Conservation (phyloP, 1,140 invertebrate species). For the Drosophila punjabiensis region DNA sequence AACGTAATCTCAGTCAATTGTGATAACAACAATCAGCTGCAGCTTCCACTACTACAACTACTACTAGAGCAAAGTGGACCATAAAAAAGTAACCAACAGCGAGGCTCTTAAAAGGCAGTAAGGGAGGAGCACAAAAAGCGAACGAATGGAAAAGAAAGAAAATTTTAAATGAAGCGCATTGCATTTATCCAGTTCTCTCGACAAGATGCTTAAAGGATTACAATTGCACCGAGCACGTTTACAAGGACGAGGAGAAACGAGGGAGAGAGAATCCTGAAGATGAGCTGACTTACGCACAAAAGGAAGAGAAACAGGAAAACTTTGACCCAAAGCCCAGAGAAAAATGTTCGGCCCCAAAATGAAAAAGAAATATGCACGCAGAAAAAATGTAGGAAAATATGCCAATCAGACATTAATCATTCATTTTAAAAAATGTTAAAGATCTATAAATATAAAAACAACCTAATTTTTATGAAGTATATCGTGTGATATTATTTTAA, state of each 20-base stretch:
- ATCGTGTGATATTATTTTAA: neutral
- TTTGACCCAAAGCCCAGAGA: conserved; percentile 24
- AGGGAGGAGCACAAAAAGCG: conserved; percentile 23
- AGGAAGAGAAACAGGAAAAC: conserved; percentile 26
- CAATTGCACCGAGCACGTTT: conserved; percentile 58
- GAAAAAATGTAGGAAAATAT: neutral
- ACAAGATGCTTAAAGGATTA: conserved; percentile 76
- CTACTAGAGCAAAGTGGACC: conserved; percentile 55
- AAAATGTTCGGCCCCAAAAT: conserved; percentile 21
- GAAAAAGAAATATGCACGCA: neutral
- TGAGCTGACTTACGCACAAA: conserved; percentile 56
- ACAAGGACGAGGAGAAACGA: neutral
- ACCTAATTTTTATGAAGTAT: neutral
- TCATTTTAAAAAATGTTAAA: neutral
- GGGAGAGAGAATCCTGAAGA: conserved; percentile 12
- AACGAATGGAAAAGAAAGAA: conserved; percentile 50
- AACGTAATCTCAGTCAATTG: conserved; percentile 75
- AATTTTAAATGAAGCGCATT: conserved; percentile 77
- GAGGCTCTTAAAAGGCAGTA: conserved; percentile 52
- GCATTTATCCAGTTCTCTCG: conserved; percentile 62
- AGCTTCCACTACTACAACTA: conserved; percentile 2
- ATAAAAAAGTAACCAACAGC: conserved; percentile 66
- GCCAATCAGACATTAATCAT: neutral
- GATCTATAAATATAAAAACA: neutral
- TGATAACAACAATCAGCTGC: conserved; percentile 75